A percentile compares a stretch with the other conserved stretches of the same genome.
Evolutionary conservation across 2,113 vertebrate genomes (phyloP).

Genomic region (Hydrolagus affinis): DNA sequence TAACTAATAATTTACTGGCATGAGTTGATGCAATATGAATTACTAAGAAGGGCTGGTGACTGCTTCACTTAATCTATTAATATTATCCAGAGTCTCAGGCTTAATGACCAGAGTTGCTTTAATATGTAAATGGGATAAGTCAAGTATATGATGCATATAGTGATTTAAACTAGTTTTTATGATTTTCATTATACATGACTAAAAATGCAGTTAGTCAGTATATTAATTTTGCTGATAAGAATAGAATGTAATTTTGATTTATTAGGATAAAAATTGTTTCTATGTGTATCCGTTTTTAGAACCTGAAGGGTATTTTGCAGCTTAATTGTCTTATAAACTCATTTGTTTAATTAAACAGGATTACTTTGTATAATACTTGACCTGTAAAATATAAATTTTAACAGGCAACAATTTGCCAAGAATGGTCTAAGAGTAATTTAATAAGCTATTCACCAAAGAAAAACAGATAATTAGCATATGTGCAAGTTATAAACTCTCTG

Average conservation of each 20-base stretch:
- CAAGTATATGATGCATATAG: background rate
- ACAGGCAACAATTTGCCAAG: background rate
- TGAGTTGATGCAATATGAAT: background rate
- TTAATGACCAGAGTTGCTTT: background rate
- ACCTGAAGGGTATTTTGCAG: background rate
- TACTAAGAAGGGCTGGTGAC: background rate
- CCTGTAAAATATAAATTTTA: conserved; percentile 2
- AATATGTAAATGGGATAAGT: background rate
- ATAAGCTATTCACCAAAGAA: background rate
- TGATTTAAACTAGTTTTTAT: background rate
- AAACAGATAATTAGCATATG: background rate
- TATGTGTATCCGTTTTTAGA: background rate
- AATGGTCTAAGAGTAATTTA: background rate
- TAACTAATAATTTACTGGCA: background rate
- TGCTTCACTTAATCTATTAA: background rate
- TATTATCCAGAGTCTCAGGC: background rate
- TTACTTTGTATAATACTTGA: background rate
- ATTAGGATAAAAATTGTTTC: background rate
- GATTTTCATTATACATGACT: background rate
- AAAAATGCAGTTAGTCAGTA: background rate
- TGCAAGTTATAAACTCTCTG: background rate
- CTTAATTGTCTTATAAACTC: background rate
- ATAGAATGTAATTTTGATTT: background rate
- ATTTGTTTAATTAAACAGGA: background rate
- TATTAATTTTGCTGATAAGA: background rate